Percentiles rank a stretch among this genome's conserved stretches.
Conservation (phyloP, 2,888 invertebrate species). For the Dolomedes plantarius region DNA sequence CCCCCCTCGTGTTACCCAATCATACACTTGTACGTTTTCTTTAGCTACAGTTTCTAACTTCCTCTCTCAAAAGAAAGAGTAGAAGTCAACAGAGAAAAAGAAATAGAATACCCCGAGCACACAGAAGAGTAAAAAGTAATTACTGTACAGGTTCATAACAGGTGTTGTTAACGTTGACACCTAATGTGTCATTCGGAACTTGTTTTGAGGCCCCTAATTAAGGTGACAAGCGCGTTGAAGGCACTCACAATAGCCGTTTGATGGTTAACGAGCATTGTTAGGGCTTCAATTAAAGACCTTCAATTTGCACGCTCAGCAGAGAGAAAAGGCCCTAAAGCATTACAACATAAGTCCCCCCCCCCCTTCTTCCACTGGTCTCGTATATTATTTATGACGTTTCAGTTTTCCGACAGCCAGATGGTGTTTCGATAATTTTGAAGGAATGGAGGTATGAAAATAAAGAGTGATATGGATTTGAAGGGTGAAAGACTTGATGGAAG, state of each 20-base stretch:
- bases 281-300: slow-evolving; percentile 55
- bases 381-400: slow-evolving; percentile 57
- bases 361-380: slow-evolving; percentile 27
- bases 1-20: too few relatives aligned
- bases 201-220: slow-evolving; percentile 63
- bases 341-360: neutral
- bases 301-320: slow-evolving; percentile 54
- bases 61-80: neutral
- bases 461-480: slow-evolving; percentile 6
- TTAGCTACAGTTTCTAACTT: neutral
- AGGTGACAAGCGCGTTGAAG: slow-evolving; percentile 66
- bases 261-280: slow-evolving; percentile 69
- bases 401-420: slow-evolving; percentile 22
- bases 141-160: slow-evolving; percentile 68
- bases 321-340: slow-evolving; percentile 17
- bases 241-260: slow-evolving; percentile 64
- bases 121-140: slow-evolving; percentile 42
- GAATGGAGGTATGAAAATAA: slow-evolving; percentile 4
- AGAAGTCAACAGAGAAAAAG: slow-evolving; percentile 1
- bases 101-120: neutral
- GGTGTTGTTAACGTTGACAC: slow-evolving; percentile 69
- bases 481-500: neutral
- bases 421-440: slow-evolving; percentile 41
- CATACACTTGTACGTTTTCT: neutral
- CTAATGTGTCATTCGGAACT: slow-evolving; percentile 65